phyloP scores from a whole-genome alignment of 2,888 invertebrate species.

The Sesia apiformis region DNA sequence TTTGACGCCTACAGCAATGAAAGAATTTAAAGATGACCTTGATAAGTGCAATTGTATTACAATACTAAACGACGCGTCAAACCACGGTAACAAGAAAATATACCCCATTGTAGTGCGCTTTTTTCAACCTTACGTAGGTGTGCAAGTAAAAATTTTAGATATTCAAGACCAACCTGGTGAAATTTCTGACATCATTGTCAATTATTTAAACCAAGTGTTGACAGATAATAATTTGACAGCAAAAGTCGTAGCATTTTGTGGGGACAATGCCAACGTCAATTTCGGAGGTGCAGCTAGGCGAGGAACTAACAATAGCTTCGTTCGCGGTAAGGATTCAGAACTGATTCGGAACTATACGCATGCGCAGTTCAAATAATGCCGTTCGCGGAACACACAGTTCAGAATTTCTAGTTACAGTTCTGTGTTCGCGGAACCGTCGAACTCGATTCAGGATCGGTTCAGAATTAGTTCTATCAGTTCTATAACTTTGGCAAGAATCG shows the following conservation, averaged over 20 bases:
- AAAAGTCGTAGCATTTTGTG: conserved; percentile 20
- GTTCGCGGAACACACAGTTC: no score
- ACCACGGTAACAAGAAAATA: conserved; percentile 24
- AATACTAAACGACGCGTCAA: conserved; percentile 24
- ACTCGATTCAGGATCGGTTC: no score
- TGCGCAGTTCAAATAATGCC: no score
- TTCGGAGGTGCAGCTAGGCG: conserved; percentile 14
- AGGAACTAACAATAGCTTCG: no score
- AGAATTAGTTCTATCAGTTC: no score
- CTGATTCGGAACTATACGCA: no score
- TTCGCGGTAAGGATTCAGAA: no score
- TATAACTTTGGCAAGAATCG: no score
- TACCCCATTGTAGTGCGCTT: conserved; percentile 18
- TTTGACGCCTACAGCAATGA: conserved; percentile 13
- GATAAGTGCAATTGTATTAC: conserved; percentile 15
- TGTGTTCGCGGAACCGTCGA: no score
- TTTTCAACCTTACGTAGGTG: conserved; percentile 18
- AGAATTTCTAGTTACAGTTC: no score
- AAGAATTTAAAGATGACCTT: conserved; percentile 20
- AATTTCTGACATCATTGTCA: conserved; percentile 16
- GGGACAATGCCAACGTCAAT: conserved; percentile 17
- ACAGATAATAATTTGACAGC: conserved; percentile 19
- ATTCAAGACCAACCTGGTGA: conserved; percentile 16
- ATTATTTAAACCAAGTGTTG: conserved; percentile 21
- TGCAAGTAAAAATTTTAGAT: conserved; percentile 20